Conservation (phyloP, 1,140 invertebrate genomes). For the Spodoptera frugiperda region DNA sequence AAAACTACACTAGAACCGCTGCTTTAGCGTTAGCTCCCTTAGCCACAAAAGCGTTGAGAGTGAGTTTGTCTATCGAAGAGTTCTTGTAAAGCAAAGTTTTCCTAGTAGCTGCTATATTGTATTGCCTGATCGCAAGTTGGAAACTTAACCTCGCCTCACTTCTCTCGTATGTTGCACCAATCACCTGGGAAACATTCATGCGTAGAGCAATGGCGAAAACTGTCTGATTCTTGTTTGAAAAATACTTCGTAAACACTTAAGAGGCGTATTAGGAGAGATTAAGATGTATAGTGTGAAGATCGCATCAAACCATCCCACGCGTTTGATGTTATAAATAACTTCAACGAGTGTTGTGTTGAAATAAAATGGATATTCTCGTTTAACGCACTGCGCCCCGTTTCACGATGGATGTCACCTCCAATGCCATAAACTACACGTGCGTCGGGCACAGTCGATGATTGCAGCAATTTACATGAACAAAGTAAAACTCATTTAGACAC, state of each 20-base stretch:
- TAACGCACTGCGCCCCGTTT: slow-evolving; percentile 13
- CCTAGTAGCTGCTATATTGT: slow-evolving; percentile 19
- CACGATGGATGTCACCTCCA: slow-evolving; percentile 29
- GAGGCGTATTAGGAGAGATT: background rate
- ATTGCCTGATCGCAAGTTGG: slow-evolving; percentile 18
- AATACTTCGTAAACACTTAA: no score
- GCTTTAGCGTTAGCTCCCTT: background rate
- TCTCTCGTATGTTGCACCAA: slow-evolving; percentile 5
- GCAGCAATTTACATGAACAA: slow-evolving; percentile 29
- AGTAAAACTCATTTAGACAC: background rate
- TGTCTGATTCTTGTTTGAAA: background rate
- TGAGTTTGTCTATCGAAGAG: slow-evolving; percentile 11
- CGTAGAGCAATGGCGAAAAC: background rate
- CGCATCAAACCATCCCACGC: slow-evolving; percentile 3
- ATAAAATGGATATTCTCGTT: slow-evolving; percentile 17
- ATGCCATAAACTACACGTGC: slow-evolving; percentile 26
- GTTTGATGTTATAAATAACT: slow-evolving; percentile 36
- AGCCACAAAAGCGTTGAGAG: slow-evolving; percentile 17
- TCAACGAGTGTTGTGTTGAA: background rate
- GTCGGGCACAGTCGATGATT: slow-evolving; percentile 2
- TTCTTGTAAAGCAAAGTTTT: slow-evolving; percentile 13
- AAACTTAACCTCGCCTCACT: slow-evolving; percentile 6
- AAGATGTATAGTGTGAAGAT: slow-evolving; percentile 4
- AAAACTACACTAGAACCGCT: slow-evolving; percentile 18
- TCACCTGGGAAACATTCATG: slow-evolving; percentile 12